Conservation (phyloP, 1,140 invertebrate species). For the Zaprionus kolodkinae region DNA sequence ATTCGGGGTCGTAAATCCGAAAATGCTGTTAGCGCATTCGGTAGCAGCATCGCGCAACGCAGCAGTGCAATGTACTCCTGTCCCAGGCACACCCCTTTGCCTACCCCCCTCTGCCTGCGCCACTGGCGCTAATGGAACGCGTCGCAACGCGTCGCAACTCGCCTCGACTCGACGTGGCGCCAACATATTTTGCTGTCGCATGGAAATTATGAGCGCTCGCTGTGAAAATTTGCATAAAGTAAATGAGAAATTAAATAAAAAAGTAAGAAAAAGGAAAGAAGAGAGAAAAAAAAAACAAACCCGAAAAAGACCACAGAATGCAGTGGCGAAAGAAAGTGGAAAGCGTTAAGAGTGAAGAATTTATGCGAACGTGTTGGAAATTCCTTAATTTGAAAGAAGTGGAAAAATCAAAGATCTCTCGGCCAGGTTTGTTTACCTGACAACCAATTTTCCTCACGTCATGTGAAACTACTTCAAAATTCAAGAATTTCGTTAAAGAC, state of each 20-base stretch:
- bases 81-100: neutral
- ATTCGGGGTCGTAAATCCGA: constrained; percentile 58
- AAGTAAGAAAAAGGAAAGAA: neutral
- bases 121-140: constrained; percentile 55
- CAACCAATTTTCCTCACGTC: constrained; percentile 68
- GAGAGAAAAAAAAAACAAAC: neutral
- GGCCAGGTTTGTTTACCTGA: constrained; percentile 43
- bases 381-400: constrained; percentile 62
- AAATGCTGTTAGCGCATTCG: constrained; percentile 57
- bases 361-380: constrained; percentile 70
- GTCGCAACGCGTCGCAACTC: constrained; percentile 19
- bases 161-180: constrained; percentile 54
- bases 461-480: constrained; percentile 46
- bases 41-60: constrained; percentile 26
- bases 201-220: constrained; percentile 72
- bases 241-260: constrained; percentile 16
- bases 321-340: constrained; percentile 49
- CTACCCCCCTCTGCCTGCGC: neutral
- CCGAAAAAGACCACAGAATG: constrained; percentile 31
- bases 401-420: constrained; percentile 29
- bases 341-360: constrained; percentile 52
- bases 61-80: constrained; percentile 24
- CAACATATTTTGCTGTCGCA: constrained; percentile 79
- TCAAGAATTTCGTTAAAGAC: constrained; percentile 33
- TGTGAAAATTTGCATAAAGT: constrained; percentile 73